Base-by-base conservation (phyloP, 2,888 invertebrate genomes). In the Torymus auratus region DNA sequence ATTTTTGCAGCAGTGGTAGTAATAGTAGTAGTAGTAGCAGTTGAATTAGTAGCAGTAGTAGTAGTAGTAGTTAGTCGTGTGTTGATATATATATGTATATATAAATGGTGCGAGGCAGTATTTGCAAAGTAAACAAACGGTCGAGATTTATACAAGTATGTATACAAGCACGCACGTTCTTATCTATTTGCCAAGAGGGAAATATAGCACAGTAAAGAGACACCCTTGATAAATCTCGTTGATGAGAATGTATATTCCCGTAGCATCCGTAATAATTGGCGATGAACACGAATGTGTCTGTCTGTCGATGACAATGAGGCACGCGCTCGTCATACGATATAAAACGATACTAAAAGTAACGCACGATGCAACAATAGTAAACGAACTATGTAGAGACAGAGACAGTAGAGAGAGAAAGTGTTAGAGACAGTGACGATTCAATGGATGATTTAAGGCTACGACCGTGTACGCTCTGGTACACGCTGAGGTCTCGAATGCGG, bases 241-340 rank as follows among this genome's bases (percentile, higher is more conserved):
- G 11, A 53, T 78, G 58, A 7, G 41, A 41, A 7, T 7, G 1
- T 41, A 70, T 64, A 12, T 60, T 70, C 41, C 58, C 68, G 52
- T 7, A 41, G 52, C 14, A 7, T 58, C 5, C n/a, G 7, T 62
- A 52, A 17, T 67, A 58, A 60, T 41, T 52, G n/a, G 53, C 50
- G 13, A 55, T 71, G 72, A 41, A 72, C 50, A 64, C 12, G 72
- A 72, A 81, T 72, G 80, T 73, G 58, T 76, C 72, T 76, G 75
- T 76, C 76, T 7, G 71, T 71, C 53, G 17, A 58, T 80, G 41
- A 80, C 60, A 69, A 69, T 28, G 56, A 72, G 55, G 41, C 74
- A 78, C 60, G 53, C 60, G 60, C 58, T 28, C 52, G 41, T 41
- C 41, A 7, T 41, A 41, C 41, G 41, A 41, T 41, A 41, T 41